A percentile compares a stretch with the other conserved stretches of the same genome.
Evolutionary conservation across 2,888 invertebrate species (phyloP).

Genomic region (Tachystola acroxantha): DNA sequence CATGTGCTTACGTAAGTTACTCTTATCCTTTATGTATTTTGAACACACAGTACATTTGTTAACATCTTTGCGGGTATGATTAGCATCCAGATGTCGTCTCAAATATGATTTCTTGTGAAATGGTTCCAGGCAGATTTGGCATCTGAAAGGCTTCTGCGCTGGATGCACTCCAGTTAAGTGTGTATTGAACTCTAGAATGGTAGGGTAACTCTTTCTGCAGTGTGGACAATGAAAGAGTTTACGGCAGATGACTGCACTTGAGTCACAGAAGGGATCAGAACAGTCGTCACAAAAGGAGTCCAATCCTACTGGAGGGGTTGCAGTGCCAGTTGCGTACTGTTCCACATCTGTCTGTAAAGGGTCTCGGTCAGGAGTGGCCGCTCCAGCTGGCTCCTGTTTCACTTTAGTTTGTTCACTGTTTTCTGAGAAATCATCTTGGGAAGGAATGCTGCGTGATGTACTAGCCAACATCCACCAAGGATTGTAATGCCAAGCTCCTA

Average conservation of each 20-base stretch:
- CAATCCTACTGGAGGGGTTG: slow-evolving; percentile 62
- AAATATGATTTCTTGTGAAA: slow-evolving; percentile 72
- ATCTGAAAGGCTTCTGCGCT: slow-evolving; percentile 73
- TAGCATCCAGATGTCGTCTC: slow-evolving; percentile 70
- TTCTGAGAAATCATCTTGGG: slow-evolving; percentile 68
- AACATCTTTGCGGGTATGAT: slow-evolving; percentile 72
- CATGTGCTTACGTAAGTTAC: slow-evolving; percentile 75
- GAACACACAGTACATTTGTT: slow-evolving; percentile 76
- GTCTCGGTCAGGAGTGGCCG: slow-evolving; percentile 63
- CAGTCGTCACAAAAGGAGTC: slow-evolving; percentile 75
- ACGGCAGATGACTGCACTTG: slow-evolving; percentile 61
- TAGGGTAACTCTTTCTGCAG: slow-evolving; percentile 74
- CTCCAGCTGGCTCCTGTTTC: slow-evolving; percentile 64
- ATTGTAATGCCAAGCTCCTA: slow-evolving; percentile 73
- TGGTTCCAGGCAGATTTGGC: slow-evolving; percentile 74
- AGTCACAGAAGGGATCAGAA: slow-evolving; percentile 74
- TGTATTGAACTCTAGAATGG: slow-evolving; percentile 72
- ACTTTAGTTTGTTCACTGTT: slow-evolving; percentile 64
- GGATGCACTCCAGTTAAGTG: slow-evolving; percentile 74
- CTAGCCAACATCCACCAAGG: slow-evolving; percentile 77
- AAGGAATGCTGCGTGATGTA: slow-evolving; percentile 63
- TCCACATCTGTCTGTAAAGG: slow-evolving; percentile 59
- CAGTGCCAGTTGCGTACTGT: slow-evolving; percentile 46
- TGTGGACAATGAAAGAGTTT: slow-evolving; percentile 76
- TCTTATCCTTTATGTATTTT: slow-evolving; percentile 76